Conservation (phyloP, 2,113 vertebrate species). For the Raphicerus campestris region DNA sequence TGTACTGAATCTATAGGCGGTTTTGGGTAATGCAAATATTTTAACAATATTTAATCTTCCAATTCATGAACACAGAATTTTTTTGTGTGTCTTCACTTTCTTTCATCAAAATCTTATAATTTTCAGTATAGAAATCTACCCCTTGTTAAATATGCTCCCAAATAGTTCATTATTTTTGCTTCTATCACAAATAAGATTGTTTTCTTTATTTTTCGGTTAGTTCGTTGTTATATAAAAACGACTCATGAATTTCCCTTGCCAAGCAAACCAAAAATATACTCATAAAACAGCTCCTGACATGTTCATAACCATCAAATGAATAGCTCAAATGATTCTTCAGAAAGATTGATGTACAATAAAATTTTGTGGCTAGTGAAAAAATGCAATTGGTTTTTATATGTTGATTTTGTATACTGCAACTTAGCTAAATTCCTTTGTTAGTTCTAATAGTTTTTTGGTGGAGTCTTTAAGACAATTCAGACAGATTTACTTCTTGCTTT, state of each 20-base stretch:
- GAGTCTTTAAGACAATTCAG: background rate
- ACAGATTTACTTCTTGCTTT: background rate
- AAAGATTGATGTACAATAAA: conserved; percentile 50
- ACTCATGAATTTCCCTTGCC: conserved; percentile 28
- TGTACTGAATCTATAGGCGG: background rate
- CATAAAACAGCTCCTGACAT: background rate
- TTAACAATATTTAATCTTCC: background rate
- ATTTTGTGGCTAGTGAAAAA: conserved; percentile 24
- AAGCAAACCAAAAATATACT: conserved; percentile 27
- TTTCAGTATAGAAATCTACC: no score
- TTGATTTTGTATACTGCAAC: background rate
- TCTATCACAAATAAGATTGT: background rate
- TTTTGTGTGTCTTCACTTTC: no score
- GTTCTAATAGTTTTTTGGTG: background rate
- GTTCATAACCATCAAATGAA: conserved; percentile 1
- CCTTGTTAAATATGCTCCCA: no score
- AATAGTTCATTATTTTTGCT: background rate
- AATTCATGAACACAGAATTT: background rate
- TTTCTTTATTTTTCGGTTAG: background rate
- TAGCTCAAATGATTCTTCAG: background rate
- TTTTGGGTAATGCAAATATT: background rate
- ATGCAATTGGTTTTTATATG: background rate
- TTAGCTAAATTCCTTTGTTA: background rate
- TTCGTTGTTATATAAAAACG: background rate
- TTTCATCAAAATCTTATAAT: no score